phyloP scores from a whole-genome alignment of 2,113 vertebrate genomes.

The Lontra canadensis region DNA sequence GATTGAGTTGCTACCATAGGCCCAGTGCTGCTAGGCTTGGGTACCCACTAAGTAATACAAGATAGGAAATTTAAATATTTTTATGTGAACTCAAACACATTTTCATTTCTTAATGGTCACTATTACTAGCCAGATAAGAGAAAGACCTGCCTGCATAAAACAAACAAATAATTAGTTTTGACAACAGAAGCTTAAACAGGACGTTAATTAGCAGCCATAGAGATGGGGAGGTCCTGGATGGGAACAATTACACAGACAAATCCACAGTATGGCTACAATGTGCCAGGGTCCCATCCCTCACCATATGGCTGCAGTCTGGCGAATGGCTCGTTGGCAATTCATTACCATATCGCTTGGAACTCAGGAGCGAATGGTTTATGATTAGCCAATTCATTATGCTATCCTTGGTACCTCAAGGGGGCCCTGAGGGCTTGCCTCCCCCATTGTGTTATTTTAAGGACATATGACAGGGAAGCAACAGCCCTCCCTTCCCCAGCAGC shows the following conservation, averaged over 20 bases:
- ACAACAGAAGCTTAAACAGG: conserved; percentile 77
- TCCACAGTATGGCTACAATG: conserved; percentile 76
- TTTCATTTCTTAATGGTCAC: conserved; percentile 72
- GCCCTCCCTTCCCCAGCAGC: conserved; percentile 68
- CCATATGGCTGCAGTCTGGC: conserved; percentile 80
- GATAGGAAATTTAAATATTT: conserved; percentile 43
- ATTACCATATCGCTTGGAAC: conserved; percentile 76
- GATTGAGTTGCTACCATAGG: conserved; percentile 24
- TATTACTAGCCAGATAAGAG: conserved; percentile 65
- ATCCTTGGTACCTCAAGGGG: conserved; percentile 65
- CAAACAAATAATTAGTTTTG: conserved; percentile 76
- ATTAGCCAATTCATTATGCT: conserved; percentile 79
- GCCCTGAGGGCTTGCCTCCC: conserved; percentile 66
- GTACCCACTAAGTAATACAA: not conserved
- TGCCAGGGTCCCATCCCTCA: conserved; percentile 75
- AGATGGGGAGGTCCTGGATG: conserved; percentile 68
- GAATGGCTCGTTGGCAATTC: conserved; percentile 75
- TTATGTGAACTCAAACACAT: conserved; percentile 60
- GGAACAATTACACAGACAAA: conserved; percentile 72
- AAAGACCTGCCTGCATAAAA: conserved; percentile 60
- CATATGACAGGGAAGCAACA: conserved; percentile 75
- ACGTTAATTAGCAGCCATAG: conserved; percentile 74
- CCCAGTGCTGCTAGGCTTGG: not conserved
- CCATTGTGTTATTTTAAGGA: conserved; percentile 76
- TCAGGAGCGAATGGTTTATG: conserved; percentile 65